Conservation (phyloP, 2,797 vertebrate species). For the Gobio occitaniae region DNA sequence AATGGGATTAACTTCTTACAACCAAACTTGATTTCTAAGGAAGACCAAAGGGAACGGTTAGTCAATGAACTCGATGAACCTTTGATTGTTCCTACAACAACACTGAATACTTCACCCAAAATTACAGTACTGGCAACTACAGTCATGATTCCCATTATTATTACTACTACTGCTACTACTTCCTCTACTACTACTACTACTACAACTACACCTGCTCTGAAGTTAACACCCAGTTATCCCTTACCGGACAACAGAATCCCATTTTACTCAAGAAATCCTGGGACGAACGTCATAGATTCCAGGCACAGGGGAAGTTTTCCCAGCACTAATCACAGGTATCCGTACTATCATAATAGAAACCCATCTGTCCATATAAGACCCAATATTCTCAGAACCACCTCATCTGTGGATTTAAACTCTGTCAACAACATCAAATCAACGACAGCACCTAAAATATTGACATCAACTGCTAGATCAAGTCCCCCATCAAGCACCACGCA, state of each 20-base stretch:
- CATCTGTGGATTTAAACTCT: constrained; percentile 53
- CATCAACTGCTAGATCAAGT: constrained; percentile 9
- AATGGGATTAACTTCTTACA: constrained; percentile 55
- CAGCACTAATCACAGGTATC: constrained; percentile 56
- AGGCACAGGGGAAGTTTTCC: constrained; percentile 70
- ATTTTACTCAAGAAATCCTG: constrained; percentile 72
- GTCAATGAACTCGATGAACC: constrained; percentile 43
- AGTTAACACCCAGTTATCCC: constrained; percentile 58
- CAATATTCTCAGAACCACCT: constrained; percentile 29
- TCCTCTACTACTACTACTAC: constrained; percentile 16
- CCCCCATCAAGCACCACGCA: constrained; percentile 25
- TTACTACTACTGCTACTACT: constrained; percentile 28
- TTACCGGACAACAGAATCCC: constrained; percentile 62
- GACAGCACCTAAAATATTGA: neutral
- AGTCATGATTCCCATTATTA: constrained; percentile 12
- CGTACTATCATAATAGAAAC: constrained; percentile 61
- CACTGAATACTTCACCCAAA: constrained; percentile 53
- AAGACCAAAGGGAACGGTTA: constrained; percentile 52
- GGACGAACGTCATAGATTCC: constrained; percentile 81
- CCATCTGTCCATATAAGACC: constrained; percentile 64
- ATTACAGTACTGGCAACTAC: constrained; percentile 59
- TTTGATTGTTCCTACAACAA: constrained; percentile 27
- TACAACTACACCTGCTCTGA: constrained; percentile 38
- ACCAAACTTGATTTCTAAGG: constrained; percentile 67
- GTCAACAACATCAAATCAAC: constrained; percentile 25